These are phyloP conservation scores for Trichonephila inaurata DNA, from an alignment of 1,140 invertebrate genomes.

Conservation along the genomic window DNA sequence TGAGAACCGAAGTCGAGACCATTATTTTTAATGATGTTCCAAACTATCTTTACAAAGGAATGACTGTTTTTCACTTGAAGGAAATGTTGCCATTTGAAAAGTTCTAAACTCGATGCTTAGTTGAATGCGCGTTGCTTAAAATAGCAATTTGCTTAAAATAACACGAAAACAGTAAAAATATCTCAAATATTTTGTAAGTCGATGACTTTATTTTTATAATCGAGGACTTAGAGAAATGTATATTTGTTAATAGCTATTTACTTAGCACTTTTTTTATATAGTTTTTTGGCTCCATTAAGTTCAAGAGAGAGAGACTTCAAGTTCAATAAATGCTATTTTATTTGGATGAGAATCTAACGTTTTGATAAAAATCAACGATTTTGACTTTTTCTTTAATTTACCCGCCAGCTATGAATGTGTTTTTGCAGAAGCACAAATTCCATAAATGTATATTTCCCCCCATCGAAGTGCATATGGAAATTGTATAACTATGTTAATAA, in stretches of 20 bases:
- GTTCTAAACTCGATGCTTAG: neutral
- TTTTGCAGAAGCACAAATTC: too few relatives aligned
- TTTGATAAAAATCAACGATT: too few relatives aligned
- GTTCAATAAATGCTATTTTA: too few relatives aligned
- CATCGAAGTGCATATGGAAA: too few relatives aligned
- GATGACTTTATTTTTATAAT: neutral
- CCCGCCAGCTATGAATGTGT: too few relatives aligned
- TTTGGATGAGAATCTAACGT: too few relatives aligned
- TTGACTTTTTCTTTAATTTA: neutral
- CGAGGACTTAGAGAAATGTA: neutral
- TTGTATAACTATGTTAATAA: too few relatives aligned
- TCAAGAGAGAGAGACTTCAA: neutral
- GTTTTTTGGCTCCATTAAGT: neutral
- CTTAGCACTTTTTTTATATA: neutral
- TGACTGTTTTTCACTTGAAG: neutral
- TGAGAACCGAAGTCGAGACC: neutral
- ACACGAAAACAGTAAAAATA: neutral
- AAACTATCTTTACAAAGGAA: constrained; percentile 18
- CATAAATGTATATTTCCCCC: too few relatives aligned
- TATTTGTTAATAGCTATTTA: neutral
- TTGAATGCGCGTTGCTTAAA: too few relatives aligned
- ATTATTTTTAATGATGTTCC: constrained; percentile 23
- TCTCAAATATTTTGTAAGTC: neutral
- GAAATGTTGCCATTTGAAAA: neutral
- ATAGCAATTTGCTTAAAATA: too few relatives aligned